A percentile compares a stretch with the other conserved stretches of the same genome.
phyloP scores from a whole-genome alignment of 2,797 vertebrate genomes.

The Siniperca scherzeri region DNA sequence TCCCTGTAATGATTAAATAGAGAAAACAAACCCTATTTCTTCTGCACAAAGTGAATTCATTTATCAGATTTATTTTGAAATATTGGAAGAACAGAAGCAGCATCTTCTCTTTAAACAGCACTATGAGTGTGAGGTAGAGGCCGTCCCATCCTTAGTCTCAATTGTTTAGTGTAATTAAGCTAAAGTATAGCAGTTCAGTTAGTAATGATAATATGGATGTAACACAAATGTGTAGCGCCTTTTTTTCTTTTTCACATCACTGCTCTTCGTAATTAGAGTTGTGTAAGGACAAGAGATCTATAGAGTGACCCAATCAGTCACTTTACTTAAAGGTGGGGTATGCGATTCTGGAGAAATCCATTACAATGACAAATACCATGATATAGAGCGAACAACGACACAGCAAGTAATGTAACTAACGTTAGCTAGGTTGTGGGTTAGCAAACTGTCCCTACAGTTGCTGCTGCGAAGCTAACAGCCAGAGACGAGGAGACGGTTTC shows the following conservation, averaged over 20 bases:
- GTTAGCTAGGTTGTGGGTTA: too few species aligned
- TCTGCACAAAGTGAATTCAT: conserved; percentile 20
- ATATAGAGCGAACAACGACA: too few species aligned
- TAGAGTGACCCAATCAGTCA: conserved; percentile 9
- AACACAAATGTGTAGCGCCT: background rate
- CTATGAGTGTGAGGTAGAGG: background rate
- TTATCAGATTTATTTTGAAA: conserved; percentile 22
- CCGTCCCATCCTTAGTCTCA: background rate
- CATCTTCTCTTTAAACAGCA: background rate
- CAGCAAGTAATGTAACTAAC: too few species aligned
- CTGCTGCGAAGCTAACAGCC: too few species aligned
- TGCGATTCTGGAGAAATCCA: too few species aligned
- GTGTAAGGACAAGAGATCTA: background rate
- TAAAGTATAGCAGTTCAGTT: background rate
- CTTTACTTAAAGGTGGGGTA: background rate
- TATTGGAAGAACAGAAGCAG: conserved; percentile 1
- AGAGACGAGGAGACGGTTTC: too few species aligned
- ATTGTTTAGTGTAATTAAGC: background rate
- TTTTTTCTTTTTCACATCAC: background rate
- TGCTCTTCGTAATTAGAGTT: background rate
- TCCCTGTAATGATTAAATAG: conserved; percentile 35
- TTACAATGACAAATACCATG: too few species aligned
- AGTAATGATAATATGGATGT: background rate
- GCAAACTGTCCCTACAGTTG: too few species aligned
- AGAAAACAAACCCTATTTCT: conserved; percentile 33